Conservation (phyloP, 2,888 invertebrate genomes). For the Macrosiphum euphorbiae region DNA sequence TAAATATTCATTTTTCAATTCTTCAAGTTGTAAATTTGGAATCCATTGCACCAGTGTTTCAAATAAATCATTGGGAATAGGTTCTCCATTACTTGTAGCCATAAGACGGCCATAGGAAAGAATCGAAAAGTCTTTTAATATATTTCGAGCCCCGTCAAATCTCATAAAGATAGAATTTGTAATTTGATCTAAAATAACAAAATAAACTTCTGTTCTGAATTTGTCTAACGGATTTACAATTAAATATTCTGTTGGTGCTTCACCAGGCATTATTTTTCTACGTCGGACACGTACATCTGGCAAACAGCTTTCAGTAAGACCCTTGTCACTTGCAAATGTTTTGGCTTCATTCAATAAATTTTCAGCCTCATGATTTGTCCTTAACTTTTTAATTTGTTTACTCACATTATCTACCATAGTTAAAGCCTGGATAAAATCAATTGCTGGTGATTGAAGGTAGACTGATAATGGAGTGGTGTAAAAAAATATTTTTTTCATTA, state of each 20-base stretch:
- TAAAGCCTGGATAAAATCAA: no score
- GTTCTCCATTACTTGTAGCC: background rate
- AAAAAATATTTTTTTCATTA: no score
- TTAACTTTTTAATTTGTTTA: no score
- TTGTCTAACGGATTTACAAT: background rate
- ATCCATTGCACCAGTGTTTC: background rate
- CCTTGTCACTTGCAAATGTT: no score
- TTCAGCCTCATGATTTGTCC: no score
- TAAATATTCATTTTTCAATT: background rate
- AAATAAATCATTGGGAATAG: background rate
- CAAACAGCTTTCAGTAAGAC: background rate
- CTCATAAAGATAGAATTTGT: background rate
- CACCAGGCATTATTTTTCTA: background rate
- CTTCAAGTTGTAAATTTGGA: background rate
- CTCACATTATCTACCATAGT: no score
- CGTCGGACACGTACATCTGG: background rate
- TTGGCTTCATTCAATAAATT: no score
- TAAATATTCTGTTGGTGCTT: background rate
- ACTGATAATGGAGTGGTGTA: no score
- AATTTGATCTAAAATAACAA: slow-evolving; percentile 5
- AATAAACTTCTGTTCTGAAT: background rate
- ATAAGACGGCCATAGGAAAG: background rate
- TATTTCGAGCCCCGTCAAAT: background rate
- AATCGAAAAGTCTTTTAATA: slow-evolving; percentile 1
- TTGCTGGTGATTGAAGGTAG: no score